Conservation (phyloP, 2,888 invertebrate genomes). For the Thumatha senex region DNA sequence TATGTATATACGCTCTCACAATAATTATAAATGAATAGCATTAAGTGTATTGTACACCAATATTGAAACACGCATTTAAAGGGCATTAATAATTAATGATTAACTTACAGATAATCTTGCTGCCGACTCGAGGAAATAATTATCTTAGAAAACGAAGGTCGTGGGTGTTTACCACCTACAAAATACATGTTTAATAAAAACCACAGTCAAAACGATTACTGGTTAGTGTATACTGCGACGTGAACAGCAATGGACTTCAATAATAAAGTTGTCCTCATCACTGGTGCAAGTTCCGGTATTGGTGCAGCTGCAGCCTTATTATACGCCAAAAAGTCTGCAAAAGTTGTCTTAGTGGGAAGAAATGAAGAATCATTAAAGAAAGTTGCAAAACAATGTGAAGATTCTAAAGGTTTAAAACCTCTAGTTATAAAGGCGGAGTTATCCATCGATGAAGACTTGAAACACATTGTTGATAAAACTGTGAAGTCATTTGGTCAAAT, state of each 20-base stretch:
- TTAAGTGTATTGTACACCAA: too few species aligned
- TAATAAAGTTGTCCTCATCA: constrained; percentile 84
- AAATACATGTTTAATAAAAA: too few species aligned
- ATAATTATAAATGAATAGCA: too few species aligned
- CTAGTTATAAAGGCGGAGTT: constrained; percentile 86
- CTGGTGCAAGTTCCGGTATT: constrained; percentile 90
- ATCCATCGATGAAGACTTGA: constrained; percentile 86
- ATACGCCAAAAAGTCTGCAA: constrained; percentile 86
- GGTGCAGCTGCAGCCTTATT: constrained; percentile 87
- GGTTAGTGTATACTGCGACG: constrained; percentile 35
- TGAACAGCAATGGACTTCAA: constrained; percentile 78
- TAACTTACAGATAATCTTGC: too few species aligned
- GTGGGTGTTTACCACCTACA: too few species aligned
- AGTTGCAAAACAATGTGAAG: constrained; percentile 83
- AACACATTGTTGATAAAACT: constrained; percentile 86
- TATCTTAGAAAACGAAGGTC: too few species aligned
- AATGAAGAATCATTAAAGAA: constrained; percentile 86
- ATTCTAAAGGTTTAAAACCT: constrained; percentile 68
- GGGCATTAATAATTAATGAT: too few species aligned
- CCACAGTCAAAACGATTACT: not conserved
- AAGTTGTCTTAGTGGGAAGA: constrained; percentile 86
- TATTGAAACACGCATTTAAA: too few species aligned
- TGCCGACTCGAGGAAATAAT: too few species aligned
- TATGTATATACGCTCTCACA: too few species aligned
- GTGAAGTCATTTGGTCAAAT: constrained; percentile 86